Evolutionary conservation across 2,113 vertebrate genomes (phyloP).

Genomic region (Calyptommatus sinebrachiatus): DNA sequence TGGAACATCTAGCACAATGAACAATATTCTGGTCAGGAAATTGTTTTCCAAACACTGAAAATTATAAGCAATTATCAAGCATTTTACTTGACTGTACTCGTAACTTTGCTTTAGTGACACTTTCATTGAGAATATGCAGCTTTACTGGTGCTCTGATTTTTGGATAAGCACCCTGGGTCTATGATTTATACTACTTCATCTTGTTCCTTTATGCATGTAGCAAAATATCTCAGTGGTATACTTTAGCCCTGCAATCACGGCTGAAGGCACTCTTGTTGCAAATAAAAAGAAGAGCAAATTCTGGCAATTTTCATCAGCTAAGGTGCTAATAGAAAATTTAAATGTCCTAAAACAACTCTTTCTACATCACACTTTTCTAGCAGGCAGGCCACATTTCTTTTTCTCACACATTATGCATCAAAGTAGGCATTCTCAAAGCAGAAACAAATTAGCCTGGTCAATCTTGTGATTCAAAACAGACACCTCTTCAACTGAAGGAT

Average conservation of each 20-base stretch:
- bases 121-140: constrained; percentile 48
- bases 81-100: constrained; percentile 54
- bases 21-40: constrained; percentile 66
- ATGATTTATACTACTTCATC: constrained; percentile 43
- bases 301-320: constrained; percentile 42
- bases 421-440: neutral
- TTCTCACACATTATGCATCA: neutral
- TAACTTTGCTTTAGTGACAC: constrained; percentile 61
- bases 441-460: constrained; percentile 13
- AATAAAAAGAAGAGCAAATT: constrained; percentile 49
- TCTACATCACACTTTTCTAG: constrained; percentile 16
- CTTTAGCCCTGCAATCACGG: constrained; percentile 57
- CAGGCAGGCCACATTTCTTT: neutral
- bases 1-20: constrained; percentile 51
- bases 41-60: constrained; percentile 68
- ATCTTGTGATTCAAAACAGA: neutral
- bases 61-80: constrained; percentile 70
- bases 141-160: constrained; percentile 55
- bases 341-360: constrained; percentile 41
- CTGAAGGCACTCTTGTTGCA: constrained; percentile 38
- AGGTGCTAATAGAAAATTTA: constrained; percentile 40
- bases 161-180: constrained; percentile 45
- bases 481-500: neutral
- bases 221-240: constrained; percentile 50
- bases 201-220: constrained; percentile 38